Evolutionary conservation across 2,888 invertebrate genomes (phyloP).

Genomic region (Ctenicera cuprea): DNA sequence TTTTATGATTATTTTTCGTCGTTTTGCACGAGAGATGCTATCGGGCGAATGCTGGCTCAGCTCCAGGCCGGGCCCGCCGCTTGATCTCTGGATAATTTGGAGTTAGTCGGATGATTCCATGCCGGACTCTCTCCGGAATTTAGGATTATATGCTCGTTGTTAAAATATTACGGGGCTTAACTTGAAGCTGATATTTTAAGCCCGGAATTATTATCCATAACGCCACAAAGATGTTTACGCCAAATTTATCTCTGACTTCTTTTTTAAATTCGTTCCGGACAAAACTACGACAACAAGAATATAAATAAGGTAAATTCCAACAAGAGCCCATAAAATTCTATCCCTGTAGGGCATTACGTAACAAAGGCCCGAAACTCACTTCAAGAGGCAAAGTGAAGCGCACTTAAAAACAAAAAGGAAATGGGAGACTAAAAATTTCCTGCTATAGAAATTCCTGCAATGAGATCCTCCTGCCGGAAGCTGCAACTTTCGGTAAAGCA

Average conservation of each 20-base stretch:
- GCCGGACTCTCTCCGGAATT: conserved; percentile 35
- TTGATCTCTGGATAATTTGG: conserved; percentile 50
- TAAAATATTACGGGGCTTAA: conserved; percentile 39
- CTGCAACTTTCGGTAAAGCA: conserved; percentile 39
- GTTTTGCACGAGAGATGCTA: conserved; percentile 54
- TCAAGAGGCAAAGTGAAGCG: conserved; percentile 1
- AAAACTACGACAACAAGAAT: not conserved
- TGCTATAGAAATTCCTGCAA: conserved; percentile 42
- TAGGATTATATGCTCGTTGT: conserved; percentile 40
- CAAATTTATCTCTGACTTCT: not conserved
- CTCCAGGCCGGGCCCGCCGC: conserved; percentile 44
- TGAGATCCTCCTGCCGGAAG: conserved; percentile 42
- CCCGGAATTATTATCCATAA: conserved; percentile 26
- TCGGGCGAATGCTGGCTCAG: conserved; percentile 53
- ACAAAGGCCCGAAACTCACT: conserved; percentile 15
- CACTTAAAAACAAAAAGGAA: conserved; percentile 16
- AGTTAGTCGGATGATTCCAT: conserved; percentile 37
- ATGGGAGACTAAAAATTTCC: conserved; percentile 23
- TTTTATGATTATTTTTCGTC: conserved; percentile 59
- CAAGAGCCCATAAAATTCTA: conserved; percentile 5
- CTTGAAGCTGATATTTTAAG: conserved; percentile 29
- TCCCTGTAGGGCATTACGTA: not conserved
- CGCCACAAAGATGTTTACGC: conserved; percentile 4
- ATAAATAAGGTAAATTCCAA: conserved; percentile 23
- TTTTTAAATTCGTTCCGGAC: too few relatives aligned